Base-by-base conservation (phyloP, 2,888 invertebrate genomes). In the Peribatodes rhomboidaria region DNA sequence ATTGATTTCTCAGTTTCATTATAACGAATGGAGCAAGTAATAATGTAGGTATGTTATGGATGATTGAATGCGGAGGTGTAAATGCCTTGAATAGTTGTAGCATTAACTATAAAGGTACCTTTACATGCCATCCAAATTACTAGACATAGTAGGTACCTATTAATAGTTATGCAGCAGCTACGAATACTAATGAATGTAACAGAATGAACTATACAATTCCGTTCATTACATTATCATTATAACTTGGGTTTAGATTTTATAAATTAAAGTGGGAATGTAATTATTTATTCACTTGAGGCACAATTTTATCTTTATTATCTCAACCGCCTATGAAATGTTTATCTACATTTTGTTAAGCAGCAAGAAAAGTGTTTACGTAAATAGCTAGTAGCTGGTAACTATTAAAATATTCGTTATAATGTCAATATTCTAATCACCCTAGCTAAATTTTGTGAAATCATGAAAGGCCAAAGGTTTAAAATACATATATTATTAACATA, bases 261-360 rank as follows among this genome's bases (percentile, higher is more conserved):
- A 50, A 33, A 33, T 31, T 47, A 14, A 10, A 18, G n/a, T 41
- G 53, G 27, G 20, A 27, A 11, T 11, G 9, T 41, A 27, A 14
- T 41, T 53, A 41, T 41, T 27, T 39, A 16, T 41, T 53, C 52
- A 22, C 27, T 22, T 39, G 20, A 11, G 18, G 16, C 42, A n/a
- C 18, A 44, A 42, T 35, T 37, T 46, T 60, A 44, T 53, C 22
- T 35, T 31, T 39, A 41, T 50, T 56, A 62, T 56, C 62, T 50
- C 18, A 20, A 33, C 2, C 11, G 9, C 41, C 20, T 41, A 2
- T 27, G 41, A 41, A 54, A 18, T 35, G 22, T 1, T 41, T 39
- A 54, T 54, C 54, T 41, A 6, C 27, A 16, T 41, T 54, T 54
- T 27, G 9, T 16, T 6, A 27, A 14, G 16, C 14, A 39, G 37